Conservation (phyloP, 2,797 vertebrate genomes). For the Taeniopygia guttata region DNA sequence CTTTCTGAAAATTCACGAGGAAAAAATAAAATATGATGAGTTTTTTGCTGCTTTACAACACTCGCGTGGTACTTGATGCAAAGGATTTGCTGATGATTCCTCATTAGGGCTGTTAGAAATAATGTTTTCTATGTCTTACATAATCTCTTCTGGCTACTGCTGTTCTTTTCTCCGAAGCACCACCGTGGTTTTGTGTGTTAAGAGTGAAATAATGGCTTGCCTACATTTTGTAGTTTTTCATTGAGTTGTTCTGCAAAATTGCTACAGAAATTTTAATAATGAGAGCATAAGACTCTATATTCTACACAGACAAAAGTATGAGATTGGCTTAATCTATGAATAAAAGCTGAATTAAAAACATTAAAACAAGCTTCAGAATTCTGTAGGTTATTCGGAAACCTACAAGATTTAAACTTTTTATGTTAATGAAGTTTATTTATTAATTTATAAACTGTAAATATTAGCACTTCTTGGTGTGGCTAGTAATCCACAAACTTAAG, state of each 20-base stretch:
- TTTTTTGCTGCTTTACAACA: background rate
- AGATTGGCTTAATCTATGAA: background rate
- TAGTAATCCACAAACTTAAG: background rate
- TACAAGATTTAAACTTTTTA: background rate
- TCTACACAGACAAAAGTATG: background rate
- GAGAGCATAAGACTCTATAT: background rate
- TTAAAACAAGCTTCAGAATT: background rate
- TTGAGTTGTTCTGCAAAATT: background rate
- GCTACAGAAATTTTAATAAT: background rate
- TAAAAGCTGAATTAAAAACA: background rate
- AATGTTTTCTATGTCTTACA: rapidly evolving
- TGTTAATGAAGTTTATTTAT: background rate
- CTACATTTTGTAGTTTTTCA: background rate
- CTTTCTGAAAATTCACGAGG: background rate
- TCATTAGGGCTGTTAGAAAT: background rate
- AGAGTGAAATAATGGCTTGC: background rate
- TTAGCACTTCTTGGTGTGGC: background rate
- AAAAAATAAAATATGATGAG: background rate
- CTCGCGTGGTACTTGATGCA: rapidly evolving
- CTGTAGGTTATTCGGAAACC: background rate
- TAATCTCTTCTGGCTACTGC: too few species aligned
- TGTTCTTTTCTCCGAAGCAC: background rate
- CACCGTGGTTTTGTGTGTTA: background rate
- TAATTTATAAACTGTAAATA: background rate
- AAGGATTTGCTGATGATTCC: background rate